These are phyloP conservation scores for Theonella swinhoei DNA, from an alignment of 37 sponge, comb jelly and placozoan genomes.

Conservation along the genomic window DNA sequence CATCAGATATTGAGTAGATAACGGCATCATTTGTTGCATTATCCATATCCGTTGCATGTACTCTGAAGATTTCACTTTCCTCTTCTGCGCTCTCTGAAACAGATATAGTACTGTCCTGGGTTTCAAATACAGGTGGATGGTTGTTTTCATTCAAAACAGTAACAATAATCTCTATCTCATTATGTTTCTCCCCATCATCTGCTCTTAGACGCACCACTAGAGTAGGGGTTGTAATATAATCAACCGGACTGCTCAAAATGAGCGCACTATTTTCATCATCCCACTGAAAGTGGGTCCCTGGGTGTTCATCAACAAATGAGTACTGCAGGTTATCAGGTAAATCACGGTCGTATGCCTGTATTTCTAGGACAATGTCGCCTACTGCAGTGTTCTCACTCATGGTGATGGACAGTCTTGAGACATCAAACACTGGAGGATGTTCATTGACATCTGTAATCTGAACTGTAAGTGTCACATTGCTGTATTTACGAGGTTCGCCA, in stretches of 20 bases:
- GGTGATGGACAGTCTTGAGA: background rate
- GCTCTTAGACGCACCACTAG: conserved; percentile 24
- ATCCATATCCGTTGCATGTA: conserved; percentile 59
- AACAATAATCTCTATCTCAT: background rate
- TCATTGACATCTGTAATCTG: conserved; percentile 54
- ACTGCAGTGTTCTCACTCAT: conserved; percentile 24
- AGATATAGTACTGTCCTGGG: background rate
- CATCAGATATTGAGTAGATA: conserved; percentile 14
- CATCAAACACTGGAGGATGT: conserved; percentile 47
- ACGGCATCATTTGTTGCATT: conserved; percentile 48
- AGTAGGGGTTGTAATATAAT: background rate
- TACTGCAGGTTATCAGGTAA: background rate
- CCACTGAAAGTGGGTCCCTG: background rate
- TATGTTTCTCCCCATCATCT: background rate
- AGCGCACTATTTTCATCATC: conserved; percentile 5
- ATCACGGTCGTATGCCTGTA: conserved; percentile 61
- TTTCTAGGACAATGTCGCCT: background rate
- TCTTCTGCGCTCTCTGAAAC: conserved; percentile 33
- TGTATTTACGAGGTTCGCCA: conserved; percentile 33
- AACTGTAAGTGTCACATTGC: conserved; percentile 27
- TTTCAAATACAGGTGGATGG: conserved; percentile 61
- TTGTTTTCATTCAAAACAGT: conserved; percentile 63
- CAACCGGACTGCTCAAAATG: background rate
- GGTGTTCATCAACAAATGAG: background rate
- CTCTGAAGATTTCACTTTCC: conserved; percentile 15